Evolutionary conservation across 2,797 vertebrate genomes (phyloP).

Genomic region (Pangasius krempfi): DNA sequence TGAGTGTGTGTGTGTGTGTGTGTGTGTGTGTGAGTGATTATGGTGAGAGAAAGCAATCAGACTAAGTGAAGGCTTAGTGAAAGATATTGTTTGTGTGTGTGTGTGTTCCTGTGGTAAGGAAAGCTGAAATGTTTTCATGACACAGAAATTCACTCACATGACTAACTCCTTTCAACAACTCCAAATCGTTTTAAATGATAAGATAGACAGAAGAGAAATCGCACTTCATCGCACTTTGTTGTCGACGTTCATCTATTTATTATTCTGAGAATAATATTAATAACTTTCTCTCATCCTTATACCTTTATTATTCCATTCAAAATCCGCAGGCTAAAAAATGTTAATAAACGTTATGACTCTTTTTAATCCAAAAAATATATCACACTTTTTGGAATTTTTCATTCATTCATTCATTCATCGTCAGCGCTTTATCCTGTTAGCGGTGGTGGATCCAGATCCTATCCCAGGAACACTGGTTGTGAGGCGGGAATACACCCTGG

Average conservation of each 20-base stretch:
- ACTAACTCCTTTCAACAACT: neutral
- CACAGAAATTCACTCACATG: neutral
- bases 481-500: too few relatives aligned
- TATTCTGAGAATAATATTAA: neutral
- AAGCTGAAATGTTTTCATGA: neutral
- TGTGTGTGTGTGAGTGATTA: constrained; percentile 53
- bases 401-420: too few relatives aligned
- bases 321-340: too few relatives aligned
- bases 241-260: neutral
- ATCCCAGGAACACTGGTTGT: too few relatives aligned
- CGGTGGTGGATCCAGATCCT: too few relatives aligned
- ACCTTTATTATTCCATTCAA: too few relatives aligned
- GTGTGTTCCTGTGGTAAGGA: neutral
- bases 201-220: neutral
- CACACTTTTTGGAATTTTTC: too few relatives aligned
- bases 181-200: neutral
- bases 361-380: too few relatives aligned
- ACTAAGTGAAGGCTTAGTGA: constrained; percentile 51
- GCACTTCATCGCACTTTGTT: neutral
- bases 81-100: constrained; percentile 5
- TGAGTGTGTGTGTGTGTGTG: constrained; percentile 26
- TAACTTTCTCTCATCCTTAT: too few relatives aligned
- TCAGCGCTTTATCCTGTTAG: too few relatives aligned
- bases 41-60: constrained; percentile 57
- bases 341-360: too few relatives aligned